Percentiles rank a stretch among this genome's conserved stretches.
These are phyloP conservation scores for Lichenostomus cassidix DNA, from an alignment of 2,113 vertebrate species.

Conservation along the genomic window DNA sequence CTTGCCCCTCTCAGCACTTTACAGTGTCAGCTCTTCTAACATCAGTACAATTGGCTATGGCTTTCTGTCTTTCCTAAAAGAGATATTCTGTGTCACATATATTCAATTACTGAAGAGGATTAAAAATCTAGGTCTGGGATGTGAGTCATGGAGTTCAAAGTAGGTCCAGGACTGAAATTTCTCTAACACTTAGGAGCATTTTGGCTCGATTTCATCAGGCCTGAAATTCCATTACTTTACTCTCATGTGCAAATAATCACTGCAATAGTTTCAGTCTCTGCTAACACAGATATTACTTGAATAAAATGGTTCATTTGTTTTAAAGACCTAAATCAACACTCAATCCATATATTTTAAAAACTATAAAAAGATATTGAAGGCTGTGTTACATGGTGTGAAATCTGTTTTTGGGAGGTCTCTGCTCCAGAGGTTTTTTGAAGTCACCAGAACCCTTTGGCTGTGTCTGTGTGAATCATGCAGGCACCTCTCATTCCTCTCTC, in stretches of 20 bases:
- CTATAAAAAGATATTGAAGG: neutral
- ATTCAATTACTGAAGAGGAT: neutral
- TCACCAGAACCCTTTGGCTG: neutral
- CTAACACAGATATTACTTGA: slow-evolving; percentile 23
- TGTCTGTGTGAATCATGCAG: neutral
- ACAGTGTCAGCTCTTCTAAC: neutral
- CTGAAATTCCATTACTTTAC: slow-evolving; percentile 16
- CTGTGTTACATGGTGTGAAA: neutral
- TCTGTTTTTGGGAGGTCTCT: neutral
- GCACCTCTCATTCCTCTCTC: neutral
- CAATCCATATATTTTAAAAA: slow-evolving; percentile 23
- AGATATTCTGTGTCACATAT: neutral
- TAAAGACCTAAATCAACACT: slow-evolving; percentile 40
- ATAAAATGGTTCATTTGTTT: slow-evolving; percentile 51
- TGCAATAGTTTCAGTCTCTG: neutral
- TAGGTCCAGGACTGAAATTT: slow-evolving; percentile 21
- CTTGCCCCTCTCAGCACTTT: neutral
- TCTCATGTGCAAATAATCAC: neutral
- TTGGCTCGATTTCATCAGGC: neutral
- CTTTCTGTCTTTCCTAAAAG: neutral
- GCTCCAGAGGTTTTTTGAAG: neutral
- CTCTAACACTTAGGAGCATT: neutral
- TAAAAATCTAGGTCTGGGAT: neutral
- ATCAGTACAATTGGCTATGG: neutral
- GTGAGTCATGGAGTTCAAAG: slow-evolving; percentile 6